phyloP scores from a whole-genome alignment of 2,888 invertebrate species.

The Oscheius sp. region DNA sequence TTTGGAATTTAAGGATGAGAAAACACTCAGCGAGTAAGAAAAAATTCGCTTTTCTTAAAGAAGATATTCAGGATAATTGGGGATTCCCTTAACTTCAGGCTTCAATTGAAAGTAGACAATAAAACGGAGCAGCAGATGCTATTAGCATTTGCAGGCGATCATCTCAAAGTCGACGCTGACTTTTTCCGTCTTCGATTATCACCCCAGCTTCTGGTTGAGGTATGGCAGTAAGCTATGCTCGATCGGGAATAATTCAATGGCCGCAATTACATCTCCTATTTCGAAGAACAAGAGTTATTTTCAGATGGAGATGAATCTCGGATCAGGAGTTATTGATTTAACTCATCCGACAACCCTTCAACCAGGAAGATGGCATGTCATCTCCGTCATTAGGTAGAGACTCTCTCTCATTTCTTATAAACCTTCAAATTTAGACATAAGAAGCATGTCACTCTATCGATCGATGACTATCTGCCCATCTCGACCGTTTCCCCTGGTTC shows the following conservation, averaged over 20 bases:
- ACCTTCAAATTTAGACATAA: slow-evolving; percentile 34
- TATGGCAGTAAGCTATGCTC: no score
- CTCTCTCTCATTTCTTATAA: no score
- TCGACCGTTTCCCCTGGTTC: slow-evolving; percentile 43
- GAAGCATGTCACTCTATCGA: slow-evolving; percentile 39
- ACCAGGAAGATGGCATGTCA: slow-evolving; percentile 44
- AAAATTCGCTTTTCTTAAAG: background rate
- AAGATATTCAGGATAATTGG: slow-evolving; percentile 47
- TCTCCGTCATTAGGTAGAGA: slow-evolving; percentile 46
- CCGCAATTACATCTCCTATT: background rate
- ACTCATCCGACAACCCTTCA: slow-evolving; percentile 46
- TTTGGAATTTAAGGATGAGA: slow-evolving; percentile 44
- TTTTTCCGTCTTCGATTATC: slow-evolving; percentile 42
- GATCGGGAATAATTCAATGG: no score
- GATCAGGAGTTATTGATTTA: slow-evolving; percentile 46
- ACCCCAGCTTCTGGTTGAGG: slow-evolving; percentile 26
- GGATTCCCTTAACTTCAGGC: slow-evolving; percentile 37
- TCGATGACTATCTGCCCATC: slow-evolving; percentile 50
- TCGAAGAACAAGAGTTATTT: background rate
- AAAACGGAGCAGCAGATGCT: slow-evolving; percentile 31
- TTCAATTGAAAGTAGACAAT: slow-evolving; percentile 45
- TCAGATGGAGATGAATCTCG: slow-evolving; percentile 46
- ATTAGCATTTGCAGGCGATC: slow-evolving; percentile 39
- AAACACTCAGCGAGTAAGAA: slow-evolving; percentile 53
- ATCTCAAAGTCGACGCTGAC: slow-evolving; percentile 38